Percentiles rank a stretch among this genome's conserved stretches.
phyloP scores from a whole-genome alignment of 2,888 invertebrate species.

The Meandrusa payeni region DNA sequence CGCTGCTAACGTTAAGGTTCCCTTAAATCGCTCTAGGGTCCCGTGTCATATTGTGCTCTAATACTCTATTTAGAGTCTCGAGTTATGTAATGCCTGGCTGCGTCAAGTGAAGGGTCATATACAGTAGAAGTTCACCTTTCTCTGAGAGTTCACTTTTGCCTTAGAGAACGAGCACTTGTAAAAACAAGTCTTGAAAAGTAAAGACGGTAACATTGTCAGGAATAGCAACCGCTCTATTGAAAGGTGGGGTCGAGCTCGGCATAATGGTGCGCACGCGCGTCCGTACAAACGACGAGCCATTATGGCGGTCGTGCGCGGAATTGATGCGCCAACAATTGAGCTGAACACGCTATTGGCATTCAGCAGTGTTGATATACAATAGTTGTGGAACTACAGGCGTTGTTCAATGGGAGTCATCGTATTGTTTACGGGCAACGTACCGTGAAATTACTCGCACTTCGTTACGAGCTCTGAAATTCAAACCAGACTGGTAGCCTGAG shows the following conservation, averaged over 20 bases:
- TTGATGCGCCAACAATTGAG: constrained; percentile 39
- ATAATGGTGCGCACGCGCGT: constrained; percentile 48
- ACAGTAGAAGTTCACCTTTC: too few species aligned
- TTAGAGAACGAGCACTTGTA: too few species aligned
- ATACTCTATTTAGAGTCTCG: too few species aligned
- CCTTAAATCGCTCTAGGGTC: too few species aligned
- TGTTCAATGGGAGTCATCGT: constrained; percentile 33
- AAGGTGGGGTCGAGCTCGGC: constrained; percentile 35
- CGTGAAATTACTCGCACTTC: constrained; percentile 51
- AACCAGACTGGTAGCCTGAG: too few species aligned
- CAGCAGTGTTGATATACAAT: constrained; percentile 22
- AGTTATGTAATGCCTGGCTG: too few species aligned
- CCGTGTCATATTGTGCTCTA: too few species aligned
- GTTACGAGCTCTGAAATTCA: constrained; percentile 13
- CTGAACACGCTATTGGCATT: constrained; percentile 27
- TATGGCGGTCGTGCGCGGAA: constrained; percentile 47
- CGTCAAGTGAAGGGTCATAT: too few species aligned
- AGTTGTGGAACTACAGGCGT: constrained; percentile 13
- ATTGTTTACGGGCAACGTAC: constrained; percentile 53
- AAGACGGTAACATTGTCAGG: not conserved
- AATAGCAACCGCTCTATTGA: not conserved
- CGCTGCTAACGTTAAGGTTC: too few species aligned
- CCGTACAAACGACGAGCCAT: constrained; percentile 40
- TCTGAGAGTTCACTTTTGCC: too few species aligned
- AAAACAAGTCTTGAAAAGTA: constrained; percentile 4